Evolutionary conservation across 1,140 invertebrate species (phyloP).

Genomic region (Bombus waltoni): DNA sequence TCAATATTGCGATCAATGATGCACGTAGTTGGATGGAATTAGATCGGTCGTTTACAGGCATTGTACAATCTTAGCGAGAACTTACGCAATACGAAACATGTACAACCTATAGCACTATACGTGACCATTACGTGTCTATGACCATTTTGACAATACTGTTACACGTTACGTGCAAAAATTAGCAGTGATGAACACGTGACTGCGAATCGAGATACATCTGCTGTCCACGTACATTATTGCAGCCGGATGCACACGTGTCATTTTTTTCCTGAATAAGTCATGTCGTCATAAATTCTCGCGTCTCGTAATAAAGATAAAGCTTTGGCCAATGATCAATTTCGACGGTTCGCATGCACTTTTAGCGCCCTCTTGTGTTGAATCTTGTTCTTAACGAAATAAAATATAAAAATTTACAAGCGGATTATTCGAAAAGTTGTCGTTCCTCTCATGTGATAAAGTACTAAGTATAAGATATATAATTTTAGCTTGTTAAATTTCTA

Average conservation of each 20-base stretch:
- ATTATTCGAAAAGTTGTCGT: too few relatives aligned
- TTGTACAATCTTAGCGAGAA: conserved; percentile 19
- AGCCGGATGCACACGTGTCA: not conserved
- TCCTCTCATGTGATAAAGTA: too few relatives aligned
- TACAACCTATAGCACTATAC: not conserved
- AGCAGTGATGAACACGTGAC: not conserved
- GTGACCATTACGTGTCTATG: not conserved
- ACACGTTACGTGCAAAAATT: not conserved
- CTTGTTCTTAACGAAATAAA: not conserved
- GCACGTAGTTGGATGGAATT: conserved; percentile 23
- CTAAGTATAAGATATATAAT: too few relatives aligned
- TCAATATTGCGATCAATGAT: conserved; percentile 30
- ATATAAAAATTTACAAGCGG: not conserved
- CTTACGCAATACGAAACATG: conserved; percentile 33
- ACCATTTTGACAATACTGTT: conserved; percentile 2
- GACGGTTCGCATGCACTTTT: not conserved
- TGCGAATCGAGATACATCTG: not conserved
- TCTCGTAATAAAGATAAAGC: conserved; percentile 22
- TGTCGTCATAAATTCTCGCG: conserved; percentile 32
- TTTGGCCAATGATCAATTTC: conserved; percentile 38
- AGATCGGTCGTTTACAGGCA: conserved; percentile 19
- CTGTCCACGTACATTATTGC: not conserved
- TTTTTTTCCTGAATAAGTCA: not conserved
- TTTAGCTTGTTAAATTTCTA: too few relatives aligned
- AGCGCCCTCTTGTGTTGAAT: not conserved